Percentiles rank a stretch among this genome's conserved stretches.
Conservation (phyloP, 2,888 invertebrate species). For the Halictus quadricinctus region DNA sequence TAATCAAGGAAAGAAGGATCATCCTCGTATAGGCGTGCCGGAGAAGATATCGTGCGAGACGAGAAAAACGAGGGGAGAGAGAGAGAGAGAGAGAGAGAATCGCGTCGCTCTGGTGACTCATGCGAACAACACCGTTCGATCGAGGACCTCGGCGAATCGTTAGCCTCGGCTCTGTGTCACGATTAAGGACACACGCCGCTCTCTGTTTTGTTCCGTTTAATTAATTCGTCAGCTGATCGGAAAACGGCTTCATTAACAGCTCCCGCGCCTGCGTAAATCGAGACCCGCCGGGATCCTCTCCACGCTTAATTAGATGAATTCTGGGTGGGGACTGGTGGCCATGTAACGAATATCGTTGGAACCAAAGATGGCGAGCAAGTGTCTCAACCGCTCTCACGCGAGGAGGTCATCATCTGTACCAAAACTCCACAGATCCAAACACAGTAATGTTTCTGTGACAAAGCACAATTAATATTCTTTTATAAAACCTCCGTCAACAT, state of each 20-base stretch:
- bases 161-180: conserved; percentile 32
- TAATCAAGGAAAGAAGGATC: conserved; percentile 48
- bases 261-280: neutral
- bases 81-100: neutral
- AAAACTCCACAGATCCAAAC: neutral
- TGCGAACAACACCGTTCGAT: conserved; percentile 15
- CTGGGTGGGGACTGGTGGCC: neutral
- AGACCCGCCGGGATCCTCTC: neutral
- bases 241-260: neutral
- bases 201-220: conserved; percentile 24
- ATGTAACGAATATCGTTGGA: neutral
- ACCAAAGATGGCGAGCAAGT: neutral
- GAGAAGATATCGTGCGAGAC: conserved; percentile 38
- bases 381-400: neutral
- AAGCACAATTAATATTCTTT: neutral
- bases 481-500: neutral
- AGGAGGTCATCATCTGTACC: neutral
- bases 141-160: conserved; percentile 36
- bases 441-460: neutral
- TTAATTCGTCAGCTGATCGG: conserved; percentile 43
- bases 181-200: conserved; percentile 27
- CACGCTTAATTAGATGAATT: neutral
- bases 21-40: conserved; percentile 27
- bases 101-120: conserved; percentile 41
- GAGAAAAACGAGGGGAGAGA: conserved; percentile 4